Base-by-base conservation (phyloP, 2,113 vertebrate genomes). In the Tachycineta bicolor region DNA sequence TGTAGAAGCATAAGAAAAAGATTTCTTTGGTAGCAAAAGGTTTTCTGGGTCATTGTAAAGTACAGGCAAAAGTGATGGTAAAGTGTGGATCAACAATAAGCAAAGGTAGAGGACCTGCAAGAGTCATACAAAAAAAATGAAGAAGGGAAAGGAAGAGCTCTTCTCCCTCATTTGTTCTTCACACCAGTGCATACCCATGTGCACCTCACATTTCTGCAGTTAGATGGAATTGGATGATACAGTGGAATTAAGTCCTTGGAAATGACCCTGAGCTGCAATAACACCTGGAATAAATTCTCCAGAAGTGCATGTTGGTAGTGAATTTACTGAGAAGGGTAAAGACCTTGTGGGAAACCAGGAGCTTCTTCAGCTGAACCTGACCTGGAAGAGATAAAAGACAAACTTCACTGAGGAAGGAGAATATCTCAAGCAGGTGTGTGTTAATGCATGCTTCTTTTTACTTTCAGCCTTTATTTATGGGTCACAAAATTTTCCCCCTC, bases 361-460 rank as follows among this genome's bases (percentile, higher is more conserved):
- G 17, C 43, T 80, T 76, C 83, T 88, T 78, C 93, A 90, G 6
- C 47, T 91, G 52, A 88, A 34, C 37, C 14, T 83, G 53, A 41
- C 44, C 16, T 82, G 52, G 69, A 75, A 94, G 69, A 84, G 37
- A 31, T 31, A 44, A 71, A 87, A 83, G 43, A 14, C 69, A 91
- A 60, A 56, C 22, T 11, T 58, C 17, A 25, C 26, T 0, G 3
- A 75, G 39, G 44, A 87, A 82, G 49, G 29, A 91, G 67, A 74
- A 23, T 60, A 6, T 83, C 46, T 90, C 46, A 53, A 67, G 79
- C 55, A 95, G 89, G 76, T 92, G 80, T 91, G 82, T 95, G 49
- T 75, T 83, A 80, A 74, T 81, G 55, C 80, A 84, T 94, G 83
- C 56, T 92, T 92, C 39, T 19, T 86, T 87, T 53, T 67, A 28